These are phyloP conservation scores for Xenopus petersii DNA, from an alignment of 2,797 vertebrate species.

Conservation along the genomic window DNA sequence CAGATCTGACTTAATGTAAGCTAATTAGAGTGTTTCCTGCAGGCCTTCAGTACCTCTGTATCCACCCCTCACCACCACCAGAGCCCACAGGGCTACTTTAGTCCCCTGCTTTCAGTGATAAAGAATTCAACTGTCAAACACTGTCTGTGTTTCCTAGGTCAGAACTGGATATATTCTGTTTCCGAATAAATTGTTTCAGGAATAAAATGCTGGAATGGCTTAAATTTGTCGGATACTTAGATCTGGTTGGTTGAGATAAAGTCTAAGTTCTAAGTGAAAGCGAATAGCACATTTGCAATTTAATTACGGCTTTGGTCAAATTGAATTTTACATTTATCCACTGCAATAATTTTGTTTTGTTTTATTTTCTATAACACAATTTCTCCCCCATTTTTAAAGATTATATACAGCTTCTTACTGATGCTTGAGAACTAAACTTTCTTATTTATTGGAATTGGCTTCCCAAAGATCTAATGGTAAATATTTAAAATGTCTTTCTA, in stretches of 20 bases:
- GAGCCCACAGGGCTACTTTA: conserved; percentile 21
- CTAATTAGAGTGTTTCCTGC: conserved; percentile 46
- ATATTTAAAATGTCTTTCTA: no score
- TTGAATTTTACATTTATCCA: no score
- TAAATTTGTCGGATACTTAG: conserved; percentile 24
- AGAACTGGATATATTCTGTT: conserved; percentile 32
- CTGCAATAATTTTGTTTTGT: no score
- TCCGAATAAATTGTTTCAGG: conserved; percentile 39
- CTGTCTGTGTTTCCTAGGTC: conserved; percentile 39
- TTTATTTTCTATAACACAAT: no score
- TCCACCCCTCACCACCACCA: conserved; percentile 36
- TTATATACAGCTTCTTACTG: no score
- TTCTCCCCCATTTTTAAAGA: no score
- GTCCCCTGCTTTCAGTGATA: conserved; percentile 40
- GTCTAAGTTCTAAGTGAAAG: conserved; percentile 8
- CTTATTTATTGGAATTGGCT: no score
- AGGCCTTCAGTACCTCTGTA: conserved; percentile 31
- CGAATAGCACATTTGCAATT: conserved; percentile 17
- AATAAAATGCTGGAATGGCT: conserved; percentile 29
- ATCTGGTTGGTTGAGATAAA: conserved; percentile 39
- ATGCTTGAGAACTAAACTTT: no score
- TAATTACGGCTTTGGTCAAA: neutral
- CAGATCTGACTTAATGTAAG: conserved; percentile 30
- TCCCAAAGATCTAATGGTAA: no score
- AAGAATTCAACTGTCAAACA: conserved; percentile 52